These are phyloP conservation scores for Sphaeramia orbicularis DNA, from an alignment of 2,797 vertebrate species.

Conservation along the genomic window DNA sequence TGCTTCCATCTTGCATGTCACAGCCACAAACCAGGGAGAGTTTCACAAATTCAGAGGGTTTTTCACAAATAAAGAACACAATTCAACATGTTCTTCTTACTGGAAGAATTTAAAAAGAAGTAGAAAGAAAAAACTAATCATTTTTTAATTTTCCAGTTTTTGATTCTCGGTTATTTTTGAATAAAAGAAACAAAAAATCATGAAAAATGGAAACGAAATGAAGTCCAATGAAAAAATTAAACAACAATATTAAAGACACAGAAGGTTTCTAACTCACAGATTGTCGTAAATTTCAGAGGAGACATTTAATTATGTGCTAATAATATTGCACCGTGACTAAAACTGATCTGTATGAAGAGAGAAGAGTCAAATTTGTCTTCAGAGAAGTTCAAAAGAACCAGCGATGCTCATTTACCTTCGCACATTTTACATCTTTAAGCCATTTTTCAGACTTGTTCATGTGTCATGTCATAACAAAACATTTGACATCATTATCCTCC, in stretches of 20 bases:
- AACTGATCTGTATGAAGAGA: not conserved
- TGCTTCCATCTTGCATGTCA: too few species aligned
- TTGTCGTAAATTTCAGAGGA: not conserved
- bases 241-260: too few species aligned
- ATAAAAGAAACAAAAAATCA: not conserved
- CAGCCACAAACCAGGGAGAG: too few species aligned
- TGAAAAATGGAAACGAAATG: constrained; percentile 2
- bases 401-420: too few species aligned
- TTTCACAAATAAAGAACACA: too few species aligned
- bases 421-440: not conserved
- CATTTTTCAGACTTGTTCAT: constrained; percentile 3
- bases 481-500: not conserved
- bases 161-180: not conserved
- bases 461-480: constrained; percentile 16
- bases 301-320: not conserved
- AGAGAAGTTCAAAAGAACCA: constrained; percentile 1
- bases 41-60: too few species aligned
- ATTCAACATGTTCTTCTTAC: too few species aligned
- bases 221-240: not conserved
- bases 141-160: not conserved
- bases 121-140: too few species aligned
- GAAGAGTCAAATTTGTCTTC: not conserved
- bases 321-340: not conserved
- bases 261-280: not conserved
- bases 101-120: too few species aligned